Conservation (phyloP, 37 sponge, comb jelly and placozoan species). For the Chondrilla cf. caribensis region DNA sequence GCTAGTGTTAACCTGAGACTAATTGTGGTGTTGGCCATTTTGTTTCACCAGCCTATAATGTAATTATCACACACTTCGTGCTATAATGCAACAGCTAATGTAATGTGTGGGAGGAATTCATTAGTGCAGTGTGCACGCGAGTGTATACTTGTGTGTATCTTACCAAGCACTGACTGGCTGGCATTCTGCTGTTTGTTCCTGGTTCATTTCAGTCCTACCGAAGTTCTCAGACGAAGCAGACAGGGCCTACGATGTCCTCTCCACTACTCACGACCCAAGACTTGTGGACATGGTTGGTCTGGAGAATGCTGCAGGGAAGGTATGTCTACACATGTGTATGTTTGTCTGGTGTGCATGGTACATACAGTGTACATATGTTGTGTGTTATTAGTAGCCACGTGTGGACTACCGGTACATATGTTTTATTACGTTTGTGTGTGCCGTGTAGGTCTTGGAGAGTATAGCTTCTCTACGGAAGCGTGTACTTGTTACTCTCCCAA, state of each 20-base stretch:
- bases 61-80: no score
- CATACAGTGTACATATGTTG: not conserved
- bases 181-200: no score
- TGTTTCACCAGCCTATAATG: no score
- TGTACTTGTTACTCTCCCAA: not conserved
- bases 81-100: no score
- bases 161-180: no score
- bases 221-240: slow-evolving; percentile 31
- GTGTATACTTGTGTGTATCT: no score
- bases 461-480: not conserved
- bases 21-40: no score
- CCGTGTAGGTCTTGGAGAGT: not conserved
- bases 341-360: no score
- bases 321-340: not conserved
- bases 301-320: slow-evolving; percentile 39
- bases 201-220: slow-evolving; percentile 21
- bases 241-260: slow-evolving; percentile 16
- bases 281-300: slow-evolving; percentile 10
- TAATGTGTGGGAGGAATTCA: no score
- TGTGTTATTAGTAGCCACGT: not conserved
- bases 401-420: not conserved
- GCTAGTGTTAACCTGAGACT: no score
- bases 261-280: not conserved
- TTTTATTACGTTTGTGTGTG: not conserved
- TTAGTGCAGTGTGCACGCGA: no score